These are phyloP conservation scores for Euborellia annulipes DNA, from an alignment of 1,140 invertebrate species.

Conservation along the genomic window DNA sequence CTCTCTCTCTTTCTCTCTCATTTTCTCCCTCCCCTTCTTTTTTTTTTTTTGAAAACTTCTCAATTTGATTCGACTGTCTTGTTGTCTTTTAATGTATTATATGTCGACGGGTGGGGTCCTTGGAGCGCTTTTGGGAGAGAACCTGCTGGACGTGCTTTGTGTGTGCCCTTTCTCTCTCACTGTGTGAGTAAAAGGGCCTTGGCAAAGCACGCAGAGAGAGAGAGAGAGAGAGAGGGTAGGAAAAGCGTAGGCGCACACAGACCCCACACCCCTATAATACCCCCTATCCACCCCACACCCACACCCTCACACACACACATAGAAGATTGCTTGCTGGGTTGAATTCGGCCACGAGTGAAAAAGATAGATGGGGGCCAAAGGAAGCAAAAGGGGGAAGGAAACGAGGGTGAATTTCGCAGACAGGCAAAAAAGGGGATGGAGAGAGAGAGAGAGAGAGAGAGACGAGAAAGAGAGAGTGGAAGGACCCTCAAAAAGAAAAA, in stretches of 20 bases:
- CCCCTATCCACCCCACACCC: no score
- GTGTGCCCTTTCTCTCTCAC: neutral
- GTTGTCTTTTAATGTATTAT: neutral
- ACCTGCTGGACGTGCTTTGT: conserved; percentile 1
- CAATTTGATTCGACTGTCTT: no score
- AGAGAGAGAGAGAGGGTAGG: conserved; percentile 15
- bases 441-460: neutral
- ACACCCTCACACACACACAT: no score
- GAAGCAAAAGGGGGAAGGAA: conserved; percentile 14
- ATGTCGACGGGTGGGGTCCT: neutral
- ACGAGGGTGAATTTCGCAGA: conserved; percentile 1
- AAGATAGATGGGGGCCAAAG: conserved; percentile 13
- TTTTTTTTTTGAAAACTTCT: no score
- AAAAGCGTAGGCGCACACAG: conserved; percentile 1
- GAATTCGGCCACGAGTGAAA: conserved; percentile 18
- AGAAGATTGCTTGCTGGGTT: no score
- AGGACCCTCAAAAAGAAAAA: no score
- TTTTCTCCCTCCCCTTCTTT: no score
- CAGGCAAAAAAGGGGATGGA: neutral
- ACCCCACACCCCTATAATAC: neutral
- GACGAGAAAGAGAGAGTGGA: neutral
- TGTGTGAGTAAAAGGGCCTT: neutral
- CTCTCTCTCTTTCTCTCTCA: no score
- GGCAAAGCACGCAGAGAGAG: conserved; percentile 3
- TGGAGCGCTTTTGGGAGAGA: neutral